These are phyloP conservation scores for Eupithecia subumbrata DNA, from an alignment of 2,888 invertebrate genomes.

Conservation along the genomic window DNA sequence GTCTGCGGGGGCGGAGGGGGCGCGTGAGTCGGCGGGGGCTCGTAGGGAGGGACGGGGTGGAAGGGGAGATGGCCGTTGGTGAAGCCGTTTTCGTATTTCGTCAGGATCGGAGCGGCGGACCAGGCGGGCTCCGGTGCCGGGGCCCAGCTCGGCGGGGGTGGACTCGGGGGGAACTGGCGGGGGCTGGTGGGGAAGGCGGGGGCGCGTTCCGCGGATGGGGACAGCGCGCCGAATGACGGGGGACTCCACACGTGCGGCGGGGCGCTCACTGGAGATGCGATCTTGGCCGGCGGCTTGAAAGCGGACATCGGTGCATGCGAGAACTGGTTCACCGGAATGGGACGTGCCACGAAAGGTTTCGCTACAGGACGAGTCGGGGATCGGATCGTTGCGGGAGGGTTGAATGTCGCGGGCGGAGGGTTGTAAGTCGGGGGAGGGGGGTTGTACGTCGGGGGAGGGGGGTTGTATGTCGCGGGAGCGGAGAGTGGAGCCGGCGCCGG, in stretches of 20 bases:
- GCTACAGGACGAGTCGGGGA: conserved; percentile 66
- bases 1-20: conserved; percentile 54
- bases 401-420: conserved; percentile 38
- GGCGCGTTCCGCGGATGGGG: conserved; percentile 60
- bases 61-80: conserved; percentile 67
- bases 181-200: conserved; percentile 52
- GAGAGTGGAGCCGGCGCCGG: conserved; percentile 31
- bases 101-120: conserved; percentile 78
- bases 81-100: conserved; percentile 45
- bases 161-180: conserved; percentile 53
- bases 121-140: conserved; percentile 68
- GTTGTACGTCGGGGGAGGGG: conserved; percentile 34
- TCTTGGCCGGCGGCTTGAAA: conserved; percentile 86
- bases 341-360: conserved; percentile 82
- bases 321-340: conserved; percentile 87
- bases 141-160: conserved; percentile 74
- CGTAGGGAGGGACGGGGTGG: conserved; percentile 52
- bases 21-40: conserved; percentile 53
- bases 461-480: conserved; percentile 27
- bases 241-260: conserved; percentile 76
- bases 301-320: conserved; percentile 91
- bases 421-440: not conserved
- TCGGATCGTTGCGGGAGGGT: conserved; percentile 47
- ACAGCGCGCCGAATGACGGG: conserved; percentile 64
- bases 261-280: conserved; percentile 66